A percentile compares a stretch with the other conserved stretches of the same genome.
These are phyloP conservation scores for Serrognathus titanus DNA, from an alignment of 2,888 invertebrate species.

Conservation along the genomic window DNA sequence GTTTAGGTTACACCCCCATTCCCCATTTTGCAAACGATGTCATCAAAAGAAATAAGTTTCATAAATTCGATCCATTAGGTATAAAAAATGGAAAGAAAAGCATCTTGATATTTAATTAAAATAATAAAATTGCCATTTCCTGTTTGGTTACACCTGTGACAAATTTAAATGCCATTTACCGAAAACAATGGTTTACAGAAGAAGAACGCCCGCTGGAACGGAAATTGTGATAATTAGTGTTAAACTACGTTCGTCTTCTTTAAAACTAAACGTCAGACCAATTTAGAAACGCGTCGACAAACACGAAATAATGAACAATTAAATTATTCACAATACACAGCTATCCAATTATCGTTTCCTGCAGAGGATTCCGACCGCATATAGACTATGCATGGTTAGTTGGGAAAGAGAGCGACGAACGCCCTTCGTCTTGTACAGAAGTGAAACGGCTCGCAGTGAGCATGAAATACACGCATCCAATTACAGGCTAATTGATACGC, in stretches of 20 bases:
- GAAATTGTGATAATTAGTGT: no score
- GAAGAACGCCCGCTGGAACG: no score
- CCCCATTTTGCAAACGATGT: no score
- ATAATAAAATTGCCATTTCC: no score
- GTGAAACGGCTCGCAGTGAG: conserved; percentile 1
- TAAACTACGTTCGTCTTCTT: conserved; percentile 8
- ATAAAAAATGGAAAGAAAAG: no score
- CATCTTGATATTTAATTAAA: no score
- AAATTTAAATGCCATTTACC: no score
- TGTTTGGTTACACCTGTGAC: no score
- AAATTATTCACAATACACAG: conserved; percentile 43
- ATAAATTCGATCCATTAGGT: no score
- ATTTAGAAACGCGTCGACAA: conserved; percentile 23
- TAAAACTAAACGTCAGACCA: conserved; percentile 21
- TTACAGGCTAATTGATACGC: conserved; percentile 34
- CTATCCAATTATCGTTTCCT: conserved; percentile 46
- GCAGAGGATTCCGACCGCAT: conserved; percentile 35
- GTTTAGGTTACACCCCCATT: no score
- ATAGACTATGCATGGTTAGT: conserved; percentile 9
- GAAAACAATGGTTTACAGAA: no score
- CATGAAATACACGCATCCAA: conserved; percentile 29
- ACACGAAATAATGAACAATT: conserved; percentile 46
- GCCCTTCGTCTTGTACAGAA: neutral
- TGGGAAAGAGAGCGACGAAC: conserved; percentile 7
- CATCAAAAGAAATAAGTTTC: no score